Conservation (phyloP, 2,113 vertebrate genomes). For the Sigmodon hispidus region DNA sequence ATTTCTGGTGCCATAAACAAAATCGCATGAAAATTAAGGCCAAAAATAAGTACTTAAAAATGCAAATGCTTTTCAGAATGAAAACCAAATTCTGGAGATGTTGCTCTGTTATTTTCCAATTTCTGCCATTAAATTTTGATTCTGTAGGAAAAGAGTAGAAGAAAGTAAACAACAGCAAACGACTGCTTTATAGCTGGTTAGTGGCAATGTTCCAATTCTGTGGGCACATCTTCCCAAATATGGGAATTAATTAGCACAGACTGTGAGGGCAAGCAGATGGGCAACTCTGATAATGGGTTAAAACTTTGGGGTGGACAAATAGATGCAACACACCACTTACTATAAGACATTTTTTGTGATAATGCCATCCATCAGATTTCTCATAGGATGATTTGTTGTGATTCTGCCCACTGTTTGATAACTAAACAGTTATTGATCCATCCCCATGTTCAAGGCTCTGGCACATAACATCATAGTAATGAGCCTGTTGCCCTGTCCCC, state of each 20-base stretch:
- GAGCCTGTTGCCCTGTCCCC: not conserved
- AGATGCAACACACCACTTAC: not conserved
- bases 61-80: conserved; percentile 71
- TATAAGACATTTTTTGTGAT: not conserved
- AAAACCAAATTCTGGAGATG: conserved; percentile 69
- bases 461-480: too few species aligned
- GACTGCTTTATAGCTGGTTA: conserved; percentile 43
- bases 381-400: not conserved
- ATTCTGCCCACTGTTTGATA: not conserved
- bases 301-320: not conserved
- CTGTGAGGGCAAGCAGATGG: not conserved
- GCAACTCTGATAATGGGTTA: conserved; percentile 39
- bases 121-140: conserved; percentile 56
- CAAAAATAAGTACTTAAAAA: conserved; percentile 73
- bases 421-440: not conserved
- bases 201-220: not conserved
- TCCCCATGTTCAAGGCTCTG: not conserved
- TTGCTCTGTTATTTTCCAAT: conserved; percentile 56
- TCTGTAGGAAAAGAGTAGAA: conserved; percentile 16
- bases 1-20: conserved; percentile 69
- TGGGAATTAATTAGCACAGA: not conserved
- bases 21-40: conserved; percentile 65
- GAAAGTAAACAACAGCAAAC: not conserved
- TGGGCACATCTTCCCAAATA: not conserved
- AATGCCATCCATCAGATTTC: not conserved